Conservation (phyloP, 2,113 vertebrate genomes). For the Hippocampus abdominalis region DNA sequence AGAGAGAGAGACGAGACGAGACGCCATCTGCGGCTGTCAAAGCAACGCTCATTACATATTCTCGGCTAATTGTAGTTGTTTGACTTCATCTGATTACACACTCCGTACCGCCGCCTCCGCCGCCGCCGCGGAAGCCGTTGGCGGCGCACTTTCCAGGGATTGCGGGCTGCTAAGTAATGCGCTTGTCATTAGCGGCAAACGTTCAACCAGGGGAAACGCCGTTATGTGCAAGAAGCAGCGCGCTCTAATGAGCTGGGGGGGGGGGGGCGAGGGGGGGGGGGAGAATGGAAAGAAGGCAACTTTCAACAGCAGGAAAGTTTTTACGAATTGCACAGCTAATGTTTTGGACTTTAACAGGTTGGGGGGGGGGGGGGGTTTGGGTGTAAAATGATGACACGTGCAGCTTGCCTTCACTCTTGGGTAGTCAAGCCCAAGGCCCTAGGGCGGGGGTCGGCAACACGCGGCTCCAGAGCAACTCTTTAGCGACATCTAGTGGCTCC, state of each 20-base stretch:
- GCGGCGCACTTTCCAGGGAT: not conserved
- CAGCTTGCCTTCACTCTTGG: not conserved
- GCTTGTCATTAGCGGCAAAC: not conserved
- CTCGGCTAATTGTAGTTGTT: constrained; percentile 1
- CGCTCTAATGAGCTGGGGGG: not conserved
- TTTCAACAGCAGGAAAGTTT: not conserved
- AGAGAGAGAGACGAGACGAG: constrained; percentile 47
- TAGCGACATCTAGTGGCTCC: too few species aligned
- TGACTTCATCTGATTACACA: not conserved
- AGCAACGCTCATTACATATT: constrained; percentile 1
- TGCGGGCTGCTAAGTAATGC: not conserved
- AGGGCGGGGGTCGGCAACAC: too few species aligned
- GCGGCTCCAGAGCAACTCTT: too few species aligned
- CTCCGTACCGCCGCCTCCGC: not conserved
- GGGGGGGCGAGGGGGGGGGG: too few species aligned
- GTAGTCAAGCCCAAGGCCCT: too few species aligned
- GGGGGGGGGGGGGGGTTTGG: too few species aligned
- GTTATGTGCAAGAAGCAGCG: not conserved
- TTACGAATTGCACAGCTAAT: not conserved
- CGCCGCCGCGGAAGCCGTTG: not conserved
- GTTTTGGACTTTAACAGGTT: not conserved
- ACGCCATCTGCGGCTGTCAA: constrained; percentile 40
- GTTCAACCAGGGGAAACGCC: not conserved
- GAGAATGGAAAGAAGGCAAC: not conserved
- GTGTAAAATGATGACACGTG: not conserved